Evolutionary conservation across 2,113 vertebrate species (phyloP).

Genomic region (Trinectes maculatus): DNA sequence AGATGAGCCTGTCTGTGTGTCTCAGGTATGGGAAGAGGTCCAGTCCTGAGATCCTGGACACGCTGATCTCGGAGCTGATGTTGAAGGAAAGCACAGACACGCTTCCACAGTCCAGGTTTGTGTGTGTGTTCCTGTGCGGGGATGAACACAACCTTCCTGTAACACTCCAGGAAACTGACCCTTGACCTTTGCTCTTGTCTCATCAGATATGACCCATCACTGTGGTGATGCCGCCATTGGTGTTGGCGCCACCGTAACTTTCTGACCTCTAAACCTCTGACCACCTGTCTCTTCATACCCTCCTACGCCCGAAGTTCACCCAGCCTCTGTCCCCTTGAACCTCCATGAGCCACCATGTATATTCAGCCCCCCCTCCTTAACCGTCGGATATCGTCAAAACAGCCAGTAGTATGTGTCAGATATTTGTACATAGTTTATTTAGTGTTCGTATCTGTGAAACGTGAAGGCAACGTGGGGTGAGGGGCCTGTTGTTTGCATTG

Average conservation of each 20-base stretch:
- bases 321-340: slow-evolving; percentile 31
- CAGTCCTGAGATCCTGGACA: slow-evolving; percentile 91
- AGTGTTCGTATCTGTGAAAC: slow-evolving; percentile 62
- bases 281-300: slow-evolving; percentile 10
- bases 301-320: slow-evolving; percentile 9
- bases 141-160: neutral
- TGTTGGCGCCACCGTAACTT: slow-evolving; percentile 26
- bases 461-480: slow-evolving; percentile 27
- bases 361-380: slow-evolving; percentile 18
- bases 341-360: slow-evolving; percentile 19
- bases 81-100: slow-evolving; percentile 92
- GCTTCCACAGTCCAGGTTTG: slow-evolving; percentile 87
- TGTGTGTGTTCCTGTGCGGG: neutral
- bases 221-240: slow-evolving; percentile 76
- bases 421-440: slow-evolving; percentile 71
- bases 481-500: slow-evolving; percentile 71
- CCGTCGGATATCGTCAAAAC: slow-evolving; percentile 37
- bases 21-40: slow-evolving; percentile 95
- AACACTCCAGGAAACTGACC: slow-evolving; percentile 11
- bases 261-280: slow-evolving; percentile 52
- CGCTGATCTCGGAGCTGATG: slow-evolving; percentile 92
- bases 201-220: slow-evolving; percentile 79
- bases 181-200: slow-evolving; percentile 18
- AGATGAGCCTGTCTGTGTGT: slow-evolving; percentile 11
- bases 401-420: slow-evolving; percentile 52